phyloP scores from a whole-genome alignment of 2,888 invertebrate genomes.

The Tipula vernalis region DNA sequence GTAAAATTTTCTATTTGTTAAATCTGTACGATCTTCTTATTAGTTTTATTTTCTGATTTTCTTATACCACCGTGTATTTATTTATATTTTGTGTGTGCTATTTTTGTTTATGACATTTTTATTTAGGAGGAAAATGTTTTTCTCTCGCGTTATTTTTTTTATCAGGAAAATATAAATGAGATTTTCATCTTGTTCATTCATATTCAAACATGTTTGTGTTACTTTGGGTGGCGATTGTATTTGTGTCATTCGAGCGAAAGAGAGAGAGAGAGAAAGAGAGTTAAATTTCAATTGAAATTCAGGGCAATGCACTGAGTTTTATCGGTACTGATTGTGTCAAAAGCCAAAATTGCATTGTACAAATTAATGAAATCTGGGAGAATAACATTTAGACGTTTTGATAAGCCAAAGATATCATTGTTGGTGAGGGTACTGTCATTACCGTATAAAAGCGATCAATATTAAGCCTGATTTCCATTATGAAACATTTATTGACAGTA shows the following conservation, averaged over 20 bases:
- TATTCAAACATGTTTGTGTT: neutral
- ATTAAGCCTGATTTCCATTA: too few species aligned
- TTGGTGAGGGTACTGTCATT: too few species aligned
- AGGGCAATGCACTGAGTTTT: neutral
- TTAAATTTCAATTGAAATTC: neutral
- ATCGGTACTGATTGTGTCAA: neutral
- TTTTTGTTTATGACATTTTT: conserved; percentile 4
- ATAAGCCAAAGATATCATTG: too few species aligned
- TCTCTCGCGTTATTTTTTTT: neutral
- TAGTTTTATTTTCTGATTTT: neutral
- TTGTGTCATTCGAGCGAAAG: neutral
- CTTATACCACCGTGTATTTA: neutral
- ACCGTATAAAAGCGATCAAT: too few species aligned
- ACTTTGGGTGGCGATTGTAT: neutral
- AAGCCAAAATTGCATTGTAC: too few species aligned
- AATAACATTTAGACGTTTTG: too few species aligned
- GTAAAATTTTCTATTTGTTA: neutral
- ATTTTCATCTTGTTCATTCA: neutral
- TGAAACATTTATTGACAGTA: too few species aligned
- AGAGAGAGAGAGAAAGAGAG: neutral
- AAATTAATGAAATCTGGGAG: too few species aligned
- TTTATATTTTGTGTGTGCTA: neutral
- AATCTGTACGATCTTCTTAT: neutral
- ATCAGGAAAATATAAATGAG: neutral
- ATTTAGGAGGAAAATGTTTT: neutral